Percentiles rank a stretch among this genome's conserved stretches.
These are phyloP conservation scores for Autographa gamma DNA, from an alignment of 2,888 invertebrate genomes.

Conservation along the genomic window DNA sequence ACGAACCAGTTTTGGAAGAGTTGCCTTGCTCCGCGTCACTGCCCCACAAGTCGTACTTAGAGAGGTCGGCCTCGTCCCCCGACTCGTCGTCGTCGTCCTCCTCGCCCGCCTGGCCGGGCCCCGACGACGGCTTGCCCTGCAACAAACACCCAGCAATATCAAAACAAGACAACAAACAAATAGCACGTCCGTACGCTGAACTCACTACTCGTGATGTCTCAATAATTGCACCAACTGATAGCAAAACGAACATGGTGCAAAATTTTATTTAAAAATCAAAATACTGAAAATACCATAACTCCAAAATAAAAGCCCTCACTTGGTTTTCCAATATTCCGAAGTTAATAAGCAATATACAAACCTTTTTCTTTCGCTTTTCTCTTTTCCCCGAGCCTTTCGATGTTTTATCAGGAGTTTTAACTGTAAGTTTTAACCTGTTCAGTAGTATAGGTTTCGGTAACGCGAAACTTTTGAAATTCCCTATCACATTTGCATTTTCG, in stretches of 20 bases:
- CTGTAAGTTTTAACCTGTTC: slow-evolving; percentile 82
- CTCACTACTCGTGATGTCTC: not conserved
- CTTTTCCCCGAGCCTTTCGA: slow-evolving; percentile 71
- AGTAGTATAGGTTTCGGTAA: slow-evolving; percentile 85
- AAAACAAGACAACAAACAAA: slow-evolving; percentile 9
- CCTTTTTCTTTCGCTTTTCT: slow-evolving; percentile 78
- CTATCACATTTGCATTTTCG: slow-evolving; percentile 81
- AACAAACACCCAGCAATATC: slow-evolving; percentile 67
- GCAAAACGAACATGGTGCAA: not conserved
- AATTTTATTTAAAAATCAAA: slow-evolving; percentile 2
- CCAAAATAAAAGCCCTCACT: slow-evolving; percentile 10
- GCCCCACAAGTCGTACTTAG: slow-evolving; percentile 94
- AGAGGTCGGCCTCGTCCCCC: slow-evolving; percentile 91
- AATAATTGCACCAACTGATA: not conserved
- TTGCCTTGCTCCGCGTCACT: slow-evolving; percentile 88
- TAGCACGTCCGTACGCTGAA: slow-evolving; percentile 14
- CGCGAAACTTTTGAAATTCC: slow-evolving; percentile 87
- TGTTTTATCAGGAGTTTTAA: slow-evolving; percentile 77
- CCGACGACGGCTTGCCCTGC: slow-evolving; percentile 70
- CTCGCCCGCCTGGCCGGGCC: slow-evolving; percentile 71
- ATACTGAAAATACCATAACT: slow-evolving; percentile 2
- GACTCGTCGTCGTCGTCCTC: slow-evolving; percentile 90
- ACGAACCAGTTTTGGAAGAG: slow-evolving; percentile 74
- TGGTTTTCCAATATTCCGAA: slow-evolving; percentile 15
- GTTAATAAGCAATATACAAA: slow-evolving; percentile 72